These are phyloP conservation scores for Willisornis vidua DNA, from an alignment of 2,113 vertebrate species.

Conservation along the genomic window DNA sequence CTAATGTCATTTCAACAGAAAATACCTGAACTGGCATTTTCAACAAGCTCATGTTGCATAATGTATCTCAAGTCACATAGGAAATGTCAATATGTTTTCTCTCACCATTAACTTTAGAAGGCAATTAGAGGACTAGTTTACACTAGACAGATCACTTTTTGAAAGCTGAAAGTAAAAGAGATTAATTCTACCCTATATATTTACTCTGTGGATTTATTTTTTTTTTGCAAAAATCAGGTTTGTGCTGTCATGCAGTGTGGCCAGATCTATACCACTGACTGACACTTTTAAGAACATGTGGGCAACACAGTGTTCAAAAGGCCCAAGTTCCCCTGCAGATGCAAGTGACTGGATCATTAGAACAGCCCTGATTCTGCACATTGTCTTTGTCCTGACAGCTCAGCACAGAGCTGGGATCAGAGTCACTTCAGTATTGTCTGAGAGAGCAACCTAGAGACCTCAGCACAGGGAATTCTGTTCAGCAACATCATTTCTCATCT, in stretches of 20 bases:
- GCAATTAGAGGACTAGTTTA: slow-evolving; percentile 60
- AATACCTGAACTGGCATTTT: slow-evolving; percentile 28
- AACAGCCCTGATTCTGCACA: neutral
- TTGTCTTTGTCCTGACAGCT: neutral
- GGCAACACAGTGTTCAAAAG: neutral
- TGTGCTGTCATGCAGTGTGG: neutral
- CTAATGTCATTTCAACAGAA: slow-evolving; percentile 9
- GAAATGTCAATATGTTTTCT: slow-evolving; percentile 62
- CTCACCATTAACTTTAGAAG: slow-evolving; percentile 57
- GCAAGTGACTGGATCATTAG: neutral
- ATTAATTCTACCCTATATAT: slow-evolving; percentile 45
- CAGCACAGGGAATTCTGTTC: neutral
- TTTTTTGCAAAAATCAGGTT: neutral
- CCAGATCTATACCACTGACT: neutral
- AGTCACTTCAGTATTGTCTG: neutral
- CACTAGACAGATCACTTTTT: slow-evolving; percentile 50
- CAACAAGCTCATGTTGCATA: neutral
- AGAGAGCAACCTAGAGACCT: neutral
- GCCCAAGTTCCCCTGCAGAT: neutral
- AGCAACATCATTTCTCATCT: neutral
- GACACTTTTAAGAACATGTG: neutral
- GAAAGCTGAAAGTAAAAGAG: slow-evolving; percentile 31
- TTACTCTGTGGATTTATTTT: slow-evolving; percentile 32
- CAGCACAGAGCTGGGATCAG: neutral
- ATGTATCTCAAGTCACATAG: neutral